Base-by-base conservation (phyloP, 1,140 invertebrate genomes). In the Drosophila punjabiensis region DNA sequence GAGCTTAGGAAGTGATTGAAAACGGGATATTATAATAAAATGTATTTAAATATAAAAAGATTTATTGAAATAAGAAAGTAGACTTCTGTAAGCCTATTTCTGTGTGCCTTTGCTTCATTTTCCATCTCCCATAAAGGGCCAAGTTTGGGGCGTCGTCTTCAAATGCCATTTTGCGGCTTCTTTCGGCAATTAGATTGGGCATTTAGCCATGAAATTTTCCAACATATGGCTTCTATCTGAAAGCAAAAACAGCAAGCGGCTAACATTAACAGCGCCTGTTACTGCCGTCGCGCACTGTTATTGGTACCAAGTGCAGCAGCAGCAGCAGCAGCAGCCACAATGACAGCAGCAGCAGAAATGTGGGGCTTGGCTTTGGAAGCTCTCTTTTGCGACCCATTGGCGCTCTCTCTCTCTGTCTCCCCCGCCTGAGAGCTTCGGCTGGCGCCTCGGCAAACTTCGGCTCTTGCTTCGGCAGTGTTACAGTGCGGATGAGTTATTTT, bases 401-500 rank as follows among this genome's bases (percentile, higher is more conserved):
- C 16, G 35, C 33, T 48, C 33, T n/a, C n/a, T n/a, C n/a, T n/a
- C n/a, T n/a, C n/a, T n/a, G n/a, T 48, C 63, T 52, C 61, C 43
- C 66, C 62, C 81, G 75, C 55, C 33, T 39, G 55, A 58, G 55
- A 58, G 55, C 76, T 77, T 71, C 61, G 67, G 43, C 60, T 61
- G 71, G 45, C 50, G 62, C 66, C 74, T 83, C 80, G 68, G 63
- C 48, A 64, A 48, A 63, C 60, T 66, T 66, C 60, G 77, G 64
- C 47, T 47, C 50, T 18, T 62, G 76, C 41, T 60, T 84, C 45
- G 67, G 64, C 64, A 45, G 64, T 67, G 64, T 69, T 41, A 69
- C 69, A 59, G 67, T 43, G 84, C 71, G 66, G 65, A 83, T 86
- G 76, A 82, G 86, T 89, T 88, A 24, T 24, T 81, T 89, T 88